Base-by-base conservation (phyloP, 2,888 invertebrate genomes). In the Patella depressa region DNA sequence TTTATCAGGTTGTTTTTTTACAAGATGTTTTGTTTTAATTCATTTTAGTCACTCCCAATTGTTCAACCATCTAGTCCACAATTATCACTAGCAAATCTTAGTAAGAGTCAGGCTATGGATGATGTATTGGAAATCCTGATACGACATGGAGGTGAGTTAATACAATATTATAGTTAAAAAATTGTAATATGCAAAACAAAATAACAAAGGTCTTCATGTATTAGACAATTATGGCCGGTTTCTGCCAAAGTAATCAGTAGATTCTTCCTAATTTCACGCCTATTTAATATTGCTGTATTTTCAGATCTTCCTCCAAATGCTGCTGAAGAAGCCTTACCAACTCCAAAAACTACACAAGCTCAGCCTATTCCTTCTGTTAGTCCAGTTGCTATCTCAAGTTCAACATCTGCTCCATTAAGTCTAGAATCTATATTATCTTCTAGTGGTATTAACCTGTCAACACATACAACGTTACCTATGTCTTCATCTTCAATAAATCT, bases 71-170 rank as follows among this genome's bases (percentile, higher is more conserved):
- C 9, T 45, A 45, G 45, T 45, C 45, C 45, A 9, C 45, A 45
- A 45, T 45, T 45, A 45, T 45, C 45, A 45, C 45, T 45, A 45
- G 45, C 45, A 24, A 65, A 65, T 65, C 65, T 24, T 24, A 65
- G 93, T 53, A 94, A 95, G 89, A 96, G 96, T 88, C 95, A 96
- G 90, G 95, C 95, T 76, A 95, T 97, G 88, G 96, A 97, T 89
- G 98, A 98, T 91, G 97, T 98, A 0, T 93, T 98, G 76, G 97
- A 98, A 90, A 97, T 98, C 84, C 94, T 98, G 17, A 97, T 98
- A 71, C 96, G 97, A 89, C 97, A 96, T 90, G 98, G 98, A 15
- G 93, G 93, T 93, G 84, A 84, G 85, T 75, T 59, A 15, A 17
- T 55, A 1, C n/a, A 14, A 24, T 24, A 17, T 14, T 71, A 11